Evolutionary conservation across 92 coral and sea anemone species (phyloP), one percentile per base, ranked within the genome.

Genomic region (Bergia sp.): DNA sequence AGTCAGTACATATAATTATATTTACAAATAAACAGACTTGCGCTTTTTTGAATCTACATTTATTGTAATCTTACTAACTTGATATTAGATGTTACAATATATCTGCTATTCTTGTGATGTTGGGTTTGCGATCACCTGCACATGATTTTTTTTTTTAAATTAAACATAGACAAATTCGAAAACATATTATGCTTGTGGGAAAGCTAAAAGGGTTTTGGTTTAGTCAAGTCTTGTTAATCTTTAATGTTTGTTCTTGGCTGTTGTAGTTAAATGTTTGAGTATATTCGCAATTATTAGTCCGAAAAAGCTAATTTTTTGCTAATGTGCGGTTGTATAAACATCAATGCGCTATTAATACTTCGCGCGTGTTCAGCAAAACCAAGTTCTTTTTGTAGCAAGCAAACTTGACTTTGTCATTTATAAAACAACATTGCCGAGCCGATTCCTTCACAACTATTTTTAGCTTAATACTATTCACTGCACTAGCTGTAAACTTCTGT

Each of bases 241-340:
- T 82, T 82, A 84, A 84, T 84, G 87, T 69, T 84, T 69, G 18
- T 84, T 84, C 47, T 23, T 36, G 64, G 15, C 66, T 42, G 66
- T 50, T 71, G 65, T 50, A 45, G 77, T 71, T 84, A 69, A 84
- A 84, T 92, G 94, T 92, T 92, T 93, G 90, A 91, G 82, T 91
- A 82, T 88, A 88, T 94, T 92, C 86, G 90, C 94, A 91, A 89
- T 89, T 29, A 29, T 29, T 91, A 85, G 55, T 43, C 83, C 82
- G 50, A 85, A 78, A 81, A 74, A 89, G 79, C 90, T 77, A 86
- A 85, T 89, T 80, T 37, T 58, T 37, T 49, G 49, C 65, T 79
- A 85, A 89, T 77, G 55, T 53, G 15, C 73, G 66, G 81, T 86
- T 69, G 55, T 39, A 89, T 80, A 91, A 89, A 85, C 92, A 75